phyloP scores from a whole-genome alignment of 1,140 invertebrate genomes.

The Papilio helenus region DNA sequence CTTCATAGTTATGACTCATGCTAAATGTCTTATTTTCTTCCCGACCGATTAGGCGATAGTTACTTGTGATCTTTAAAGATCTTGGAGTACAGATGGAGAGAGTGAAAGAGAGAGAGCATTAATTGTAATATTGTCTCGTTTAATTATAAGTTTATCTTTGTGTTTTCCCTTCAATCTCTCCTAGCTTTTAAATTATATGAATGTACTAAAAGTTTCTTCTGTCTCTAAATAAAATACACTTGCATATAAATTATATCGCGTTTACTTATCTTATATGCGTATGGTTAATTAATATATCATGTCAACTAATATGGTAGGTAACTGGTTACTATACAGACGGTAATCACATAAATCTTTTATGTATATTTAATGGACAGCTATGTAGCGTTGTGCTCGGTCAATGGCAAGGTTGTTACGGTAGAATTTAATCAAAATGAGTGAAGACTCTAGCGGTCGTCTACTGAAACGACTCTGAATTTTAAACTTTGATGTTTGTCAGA shows the following conservation, averaged over 20 bases:
- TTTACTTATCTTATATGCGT: not conserved
- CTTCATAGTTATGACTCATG: not conserved
- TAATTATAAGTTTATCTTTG: too few species aligned
- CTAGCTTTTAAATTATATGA: not conserved
- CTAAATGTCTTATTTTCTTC: not conserved
- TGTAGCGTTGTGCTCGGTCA: not conserved
- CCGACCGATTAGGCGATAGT: not conserved
- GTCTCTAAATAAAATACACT: not conserved
- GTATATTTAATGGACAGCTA: not conserved
- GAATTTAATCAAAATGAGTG: not conserved
- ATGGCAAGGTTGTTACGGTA: not conserved
- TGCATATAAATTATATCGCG: not conserved
- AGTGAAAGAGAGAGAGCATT: too few species aligned
- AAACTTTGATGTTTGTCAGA: too few species aligned
- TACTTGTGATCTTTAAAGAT: not conserved
- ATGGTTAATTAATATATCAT: not conserved
- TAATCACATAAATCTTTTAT: not conserved
- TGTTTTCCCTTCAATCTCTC: too few species aligned
- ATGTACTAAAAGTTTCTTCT: not conserved
- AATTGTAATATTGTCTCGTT: too few species aligned
- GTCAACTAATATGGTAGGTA: not conserved
- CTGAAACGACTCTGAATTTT: too few species aligned
- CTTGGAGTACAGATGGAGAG: not conserved
- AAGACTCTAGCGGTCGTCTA: too few species aligned
- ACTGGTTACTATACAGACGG: not conserved